Conservation (phyloP, 92 coral and sea anemone genomes). For the Palythoa grandiflora region DNA sequence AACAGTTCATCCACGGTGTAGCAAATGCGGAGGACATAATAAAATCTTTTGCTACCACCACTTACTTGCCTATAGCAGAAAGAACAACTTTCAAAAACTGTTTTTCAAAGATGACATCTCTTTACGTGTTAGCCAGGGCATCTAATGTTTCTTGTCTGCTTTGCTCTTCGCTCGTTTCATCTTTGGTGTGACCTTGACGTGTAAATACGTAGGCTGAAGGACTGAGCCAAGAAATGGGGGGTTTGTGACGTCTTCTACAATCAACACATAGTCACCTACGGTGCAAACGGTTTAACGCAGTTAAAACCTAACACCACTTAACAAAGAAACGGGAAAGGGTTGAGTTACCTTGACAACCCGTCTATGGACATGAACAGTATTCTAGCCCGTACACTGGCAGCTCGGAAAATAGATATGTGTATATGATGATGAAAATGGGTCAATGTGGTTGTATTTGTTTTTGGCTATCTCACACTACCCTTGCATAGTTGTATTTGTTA, state of each 20-base stretch:
- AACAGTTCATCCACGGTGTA: too few relatives aligned
- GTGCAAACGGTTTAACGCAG: background rate
- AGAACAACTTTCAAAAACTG: background rate
- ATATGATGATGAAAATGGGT: too few relatives aligned
- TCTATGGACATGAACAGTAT: too few relatives aligned
- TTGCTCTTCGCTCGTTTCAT: slow-evolving; percentile 86
- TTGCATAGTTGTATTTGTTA: too few relatives aligned
- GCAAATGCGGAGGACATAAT: too few relatives aligned
- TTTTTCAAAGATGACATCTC: background rate
- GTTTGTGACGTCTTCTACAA: slow-evolving; percentile 86
- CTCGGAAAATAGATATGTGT: too few relatives aligned
- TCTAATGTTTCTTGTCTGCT: slow-evolving; percentile 73
- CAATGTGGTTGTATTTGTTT: too few relatives aligned
- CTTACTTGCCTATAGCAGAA: too few relatives aligned
- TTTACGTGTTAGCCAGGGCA: background rate
- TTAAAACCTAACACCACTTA: background rate
- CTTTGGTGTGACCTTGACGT: slow-evolving; percentile 84
- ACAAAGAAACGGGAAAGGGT: background rate
- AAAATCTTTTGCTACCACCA: too few relatives aligned
- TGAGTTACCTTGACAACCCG: too few relatives aligned
- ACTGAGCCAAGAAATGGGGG: slow-evolving; percentile 87
- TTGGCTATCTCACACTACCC: too few relatives aligned
- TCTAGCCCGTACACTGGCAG: too few relatives aligned
- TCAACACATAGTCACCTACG: slow-evolving; percentile 92
- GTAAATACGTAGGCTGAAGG: slow-evolving; percentile 86